Conservation (phyloP, 2,797 vertebrate species). For the Poeciliopsis paucimaculata region DNA sequence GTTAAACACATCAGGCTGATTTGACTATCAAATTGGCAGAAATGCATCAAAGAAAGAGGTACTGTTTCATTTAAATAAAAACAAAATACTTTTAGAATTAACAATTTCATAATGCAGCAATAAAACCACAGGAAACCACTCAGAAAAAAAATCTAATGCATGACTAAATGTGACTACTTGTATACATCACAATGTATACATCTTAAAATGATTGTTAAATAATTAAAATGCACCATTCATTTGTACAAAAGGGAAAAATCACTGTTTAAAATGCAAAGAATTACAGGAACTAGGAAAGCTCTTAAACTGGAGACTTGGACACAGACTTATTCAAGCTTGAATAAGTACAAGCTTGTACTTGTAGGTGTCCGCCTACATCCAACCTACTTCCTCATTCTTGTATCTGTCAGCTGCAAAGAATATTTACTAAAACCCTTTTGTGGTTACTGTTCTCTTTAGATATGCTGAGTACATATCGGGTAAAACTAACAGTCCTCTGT, state of each 20-base stretch:
- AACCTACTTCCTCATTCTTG: constrained; percentile 42
- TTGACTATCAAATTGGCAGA: neutral
- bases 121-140: neutral
- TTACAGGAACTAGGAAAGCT: constrained; percentile 11
- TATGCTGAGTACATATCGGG: neutral
- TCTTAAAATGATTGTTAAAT: neutral
- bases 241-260: neutral
- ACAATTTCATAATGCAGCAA: too few species aligned
- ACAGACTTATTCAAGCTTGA: constrained; percentile 7
- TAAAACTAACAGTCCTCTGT: neutral
- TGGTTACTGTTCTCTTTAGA: constrained; percentile 12
- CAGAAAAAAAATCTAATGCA: neutral
- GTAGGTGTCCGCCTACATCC: constrained; percentile 32
- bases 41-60: neutral
- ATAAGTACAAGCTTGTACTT: constrained; percentile 27
- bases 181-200: neutral
- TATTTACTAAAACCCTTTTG: constrained; percentile 24
- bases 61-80: neutral
- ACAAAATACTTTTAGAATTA: neutral
- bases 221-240: neutral
- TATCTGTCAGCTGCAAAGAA: neutral
- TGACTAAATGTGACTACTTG: neutral
- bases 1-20: neutral
- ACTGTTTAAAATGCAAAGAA: neutral
- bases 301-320: constrained; percentile 18